A percentile compares a stretch with the other conserved stretches of the same genome.
These are phyloP conservation scores for Toxotes chatareus DNA, from an alignment of 2,113 vertebrate species.

Conservation along the genomic window DNA sequence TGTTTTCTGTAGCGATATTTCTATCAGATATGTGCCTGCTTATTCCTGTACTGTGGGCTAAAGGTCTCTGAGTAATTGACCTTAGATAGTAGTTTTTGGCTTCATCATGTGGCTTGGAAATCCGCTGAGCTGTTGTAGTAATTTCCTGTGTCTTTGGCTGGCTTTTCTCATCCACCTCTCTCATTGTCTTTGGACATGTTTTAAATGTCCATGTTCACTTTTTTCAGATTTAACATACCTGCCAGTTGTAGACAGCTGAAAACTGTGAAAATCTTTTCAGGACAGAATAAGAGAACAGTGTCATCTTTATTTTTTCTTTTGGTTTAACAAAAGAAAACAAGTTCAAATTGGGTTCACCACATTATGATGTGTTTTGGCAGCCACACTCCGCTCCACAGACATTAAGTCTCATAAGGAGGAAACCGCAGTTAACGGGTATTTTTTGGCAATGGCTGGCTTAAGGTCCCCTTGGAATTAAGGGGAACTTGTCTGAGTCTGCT, in stretches of 20 bases:
- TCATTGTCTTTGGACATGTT: slow-evolving; percentile 16
- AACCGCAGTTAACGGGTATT: slow-evolving; percentile 57
- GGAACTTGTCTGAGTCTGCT: slow-evolving; percentile 64
- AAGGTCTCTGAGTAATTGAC: slow-evolving; percentile 18
- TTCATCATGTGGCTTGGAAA: slow-evolving; percentile 50
- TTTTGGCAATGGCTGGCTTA: slow-evolving; percentile 56
- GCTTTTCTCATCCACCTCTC: slow-evolving; percentile 21
- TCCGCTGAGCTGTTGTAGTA: slow-evolving; percentile 46
- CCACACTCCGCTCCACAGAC: slow-evolving; percentile 53
- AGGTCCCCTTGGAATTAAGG: slow-evolving; percentile 53
- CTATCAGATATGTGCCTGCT: neutral
- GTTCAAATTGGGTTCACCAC: slow-evolving; percentile 23
- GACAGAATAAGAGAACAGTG: slow-evolving; percentile 3
- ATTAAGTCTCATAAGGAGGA: slow-evolving; percentile 49
- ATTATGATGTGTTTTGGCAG: slow-evolving; percentile 45
- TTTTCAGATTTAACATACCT: neutral
- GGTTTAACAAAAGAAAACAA: slow-evolving; percentile 8
- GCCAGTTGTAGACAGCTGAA: neutral
- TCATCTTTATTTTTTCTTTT: neutral
- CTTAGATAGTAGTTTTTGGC: slow-evolving; percentile 28
- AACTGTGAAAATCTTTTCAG: neutral
- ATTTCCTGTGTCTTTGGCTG: slow-evolving; percentile 60
- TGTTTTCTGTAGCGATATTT: slow-evolving; percentile 1
- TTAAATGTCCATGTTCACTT: slow-evolving; percentile 11
- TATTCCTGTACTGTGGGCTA: slow-evolving; percentile 1